phyloP scores from a whole-genome alignment of 2,888 invertebrate species.

The Pocota personata region DNA sequence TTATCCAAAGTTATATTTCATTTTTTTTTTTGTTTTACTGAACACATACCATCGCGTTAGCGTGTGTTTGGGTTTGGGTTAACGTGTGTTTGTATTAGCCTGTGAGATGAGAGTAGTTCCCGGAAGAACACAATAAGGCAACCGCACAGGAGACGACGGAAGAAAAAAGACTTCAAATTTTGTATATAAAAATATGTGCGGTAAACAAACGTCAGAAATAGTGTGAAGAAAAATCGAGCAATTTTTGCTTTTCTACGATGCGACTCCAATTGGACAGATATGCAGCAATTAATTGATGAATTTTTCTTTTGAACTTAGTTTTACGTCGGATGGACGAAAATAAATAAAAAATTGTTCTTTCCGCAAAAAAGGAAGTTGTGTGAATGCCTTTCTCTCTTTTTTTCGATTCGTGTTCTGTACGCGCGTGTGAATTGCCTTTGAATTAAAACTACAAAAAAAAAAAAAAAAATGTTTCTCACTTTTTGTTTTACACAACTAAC shows the following conservation, averaged over 20 bases:
- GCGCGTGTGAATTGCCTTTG: slow-evolving; percentile 17
- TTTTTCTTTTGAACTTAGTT: neutral
- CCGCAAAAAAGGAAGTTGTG: slow-evolving; percentile 1
- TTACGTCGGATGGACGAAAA: neutral
- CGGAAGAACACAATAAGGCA: slow-evolving; percentile 44
- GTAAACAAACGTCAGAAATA: slow-evolving; percentile 35
- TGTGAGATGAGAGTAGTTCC: slow-evolving; percentile 34
- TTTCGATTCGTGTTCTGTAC: slow-evolving; percentile 1
- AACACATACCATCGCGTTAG: neutral
- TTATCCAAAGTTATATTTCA: slow-evolving; percentile 26
- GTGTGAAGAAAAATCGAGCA: neutral
- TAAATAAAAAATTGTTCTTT: neutral
- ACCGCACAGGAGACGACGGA: neutral
- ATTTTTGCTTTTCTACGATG: neutral
- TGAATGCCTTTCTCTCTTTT: slow-evolving; percentile 19
- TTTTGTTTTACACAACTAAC: too few species aligned
- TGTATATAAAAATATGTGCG: neutral
- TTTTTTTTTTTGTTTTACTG: slow-evolving; percentile 8
- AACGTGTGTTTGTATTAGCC: neutral
- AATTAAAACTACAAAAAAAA: neutral
- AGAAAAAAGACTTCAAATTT: neutral
- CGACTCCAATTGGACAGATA: neutral
- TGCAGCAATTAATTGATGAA: neutral
- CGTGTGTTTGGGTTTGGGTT: neutral
- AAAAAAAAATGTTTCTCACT: neutral